Base-by-base conservation (phyloP, 2,888 invertebrate species). In the Tricholauxania praeusta region DNA sequence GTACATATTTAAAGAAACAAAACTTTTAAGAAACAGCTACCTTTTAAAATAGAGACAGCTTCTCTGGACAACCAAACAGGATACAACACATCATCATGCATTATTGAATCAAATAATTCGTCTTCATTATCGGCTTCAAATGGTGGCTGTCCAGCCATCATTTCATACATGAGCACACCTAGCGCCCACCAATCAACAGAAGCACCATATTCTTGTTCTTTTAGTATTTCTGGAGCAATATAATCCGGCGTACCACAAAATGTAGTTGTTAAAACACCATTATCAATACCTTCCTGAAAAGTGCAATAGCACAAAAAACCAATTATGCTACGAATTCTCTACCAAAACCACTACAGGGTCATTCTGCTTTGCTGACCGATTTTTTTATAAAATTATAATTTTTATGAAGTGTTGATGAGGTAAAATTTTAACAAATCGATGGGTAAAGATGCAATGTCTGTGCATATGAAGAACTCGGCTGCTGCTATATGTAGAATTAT, bases 211-310 rank as follows among this genome's bases (percentile, higher is more conserved):
- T 98, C 95, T 82, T 96, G 90, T 88, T 97, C 97, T 88, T 97
- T 96, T 72, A 97, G 90, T 85, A 97, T 97, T 92, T 98, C 98
- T 4, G 99, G 99, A 52, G 99, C 99, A 79, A 99, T 99, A 87
- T 99, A 99, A 88, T 99, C 99, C 2, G 98, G 98, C 55, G 98
- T 99, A n/a, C 99, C 99, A 88, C 99, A 99, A 89, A 99, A 99
- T 0, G 99, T 99, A 57, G 96, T 95, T 8, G 98, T 98, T 32
- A 96, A 93, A 71, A 91, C 91, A 39, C 96, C 96, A 79, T 96
- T 96, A 76, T 83, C 79, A 72, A 88, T 88, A 64, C 87, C 88
- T 78, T 88, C 88, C 84, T 85, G 59, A 0, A 75, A 59, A 32
- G 17, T 22, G 39, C 10, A 62, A 53, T 53, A 53, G 14, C 10